These are phyloP conservation scores for Cerastis leucographa DNA, from an alignment of 2,888 invertebrate genomes.

Conservation along the genomic window DNA sequence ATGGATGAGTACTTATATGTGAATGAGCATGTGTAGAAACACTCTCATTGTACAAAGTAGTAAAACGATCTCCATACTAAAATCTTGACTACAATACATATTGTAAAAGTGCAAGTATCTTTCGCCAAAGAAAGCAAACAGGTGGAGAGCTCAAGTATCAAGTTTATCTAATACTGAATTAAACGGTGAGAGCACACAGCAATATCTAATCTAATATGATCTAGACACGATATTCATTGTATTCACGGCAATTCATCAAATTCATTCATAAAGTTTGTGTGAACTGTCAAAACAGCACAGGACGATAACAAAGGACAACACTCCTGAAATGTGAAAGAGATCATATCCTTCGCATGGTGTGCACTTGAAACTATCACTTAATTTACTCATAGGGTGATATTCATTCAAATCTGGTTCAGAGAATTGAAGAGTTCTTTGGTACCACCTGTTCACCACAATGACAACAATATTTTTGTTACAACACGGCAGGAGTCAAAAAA, in stretches of 20 bases:
- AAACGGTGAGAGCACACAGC: constrained; percentile 69
- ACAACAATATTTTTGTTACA: constrained; percentile 79
- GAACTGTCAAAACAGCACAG: constrained; percentile 86
- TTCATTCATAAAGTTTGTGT: constrained; percentile 88
- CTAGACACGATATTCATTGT: constrained; percentile 85
- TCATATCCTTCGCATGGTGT: constrained; percentile 58
- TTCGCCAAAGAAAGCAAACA: constrained; percentile 48
- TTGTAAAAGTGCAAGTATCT: constrained; percentile 55
- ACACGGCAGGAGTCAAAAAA: constrained; percentile 23
- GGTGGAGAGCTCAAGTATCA: constrained; percentile 22
- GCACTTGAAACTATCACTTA: constrained; percentile 54
- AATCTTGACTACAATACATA: constrained; percentile 35
- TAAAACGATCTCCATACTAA: constrained; percentile 41
- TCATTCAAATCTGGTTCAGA: constrained; percentile 77
- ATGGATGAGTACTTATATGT: constrained; percentile 21
- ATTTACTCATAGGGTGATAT: constrained; percentile 70
- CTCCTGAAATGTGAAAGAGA: constrained; percentile 60
- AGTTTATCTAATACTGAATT: constrained; percentile 48
- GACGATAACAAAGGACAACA: constrained; percentile 84
- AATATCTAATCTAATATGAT: constrained; percentile 84
- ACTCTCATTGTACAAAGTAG: constrained; percentile 32
- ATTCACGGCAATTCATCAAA: constrained; percentile 82
- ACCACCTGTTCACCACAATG: constrained; percentile 89
- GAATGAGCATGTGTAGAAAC: constrained; percentile 38
- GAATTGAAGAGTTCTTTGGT: constrained; percentile 74